Conservation (phyloP, 2,888 invertebrate species). For the Meliscaeva auricollis region DNA sequence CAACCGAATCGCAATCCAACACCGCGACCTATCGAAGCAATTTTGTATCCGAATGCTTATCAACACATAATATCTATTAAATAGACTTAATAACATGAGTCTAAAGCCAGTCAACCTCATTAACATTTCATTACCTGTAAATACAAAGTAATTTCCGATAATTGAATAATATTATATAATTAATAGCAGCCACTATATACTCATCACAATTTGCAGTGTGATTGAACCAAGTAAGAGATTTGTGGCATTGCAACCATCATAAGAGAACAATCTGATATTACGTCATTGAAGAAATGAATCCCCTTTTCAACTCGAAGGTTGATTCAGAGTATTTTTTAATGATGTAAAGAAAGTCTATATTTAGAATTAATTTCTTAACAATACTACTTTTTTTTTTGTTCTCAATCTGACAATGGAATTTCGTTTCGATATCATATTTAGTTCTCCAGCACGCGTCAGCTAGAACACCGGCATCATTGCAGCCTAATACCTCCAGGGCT, state of each 20-base stretch:
- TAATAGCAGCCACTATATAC: slow-evolving; percentile 8
- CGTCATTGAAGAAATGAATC: slow-evolving; percentile 20
- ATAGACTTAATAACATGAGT: not conserved
- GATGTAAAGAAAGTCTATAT: slow-evolving; percentile 40
- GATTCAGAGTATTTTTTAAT: slow-evolving; percentile 22
- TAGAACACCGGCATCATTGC: not conserved
- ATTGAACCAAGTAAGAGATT: slow-evolving; percentile 36
- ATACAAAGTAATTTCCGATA: slow-evolving; percentile 13
- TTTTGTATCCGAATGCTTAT: too few relatives aligned
- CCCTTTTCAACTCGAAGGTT: not conserved
- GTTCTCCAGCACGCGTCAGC: not conserved
- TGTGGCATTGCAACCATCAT: slow-evolving; percentile 3
- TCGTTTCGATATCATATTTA: slow-evolving; percentile 29
- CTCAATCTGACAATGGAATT: slow-evolving; percentile 44
- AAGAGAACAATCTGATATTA: slow-evolving; percentile 14
- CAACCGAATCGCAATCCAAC: too few relatives aligned
- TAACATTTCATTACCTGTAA: slow-evolving; percentile 16
- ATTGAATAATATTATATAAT: slow-evolving; percentile 31
- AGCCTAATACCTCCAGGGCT: not conserved
- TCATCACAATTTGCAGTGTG: slow-evolving; percentile 33
- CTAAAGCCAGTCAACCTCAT: not conserved
- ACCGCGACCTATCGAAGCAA: too few relatives aligned
- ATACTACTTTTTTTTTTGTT: not conserved
- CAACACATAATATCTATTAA: too few relatives aligned
- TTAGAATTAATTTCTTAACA: slow-evolving; percentile 26